phyloP scores from a whole-genome alignment of 2,888 invertebrate species.

The Eupithecia subumbrata region DNA sequence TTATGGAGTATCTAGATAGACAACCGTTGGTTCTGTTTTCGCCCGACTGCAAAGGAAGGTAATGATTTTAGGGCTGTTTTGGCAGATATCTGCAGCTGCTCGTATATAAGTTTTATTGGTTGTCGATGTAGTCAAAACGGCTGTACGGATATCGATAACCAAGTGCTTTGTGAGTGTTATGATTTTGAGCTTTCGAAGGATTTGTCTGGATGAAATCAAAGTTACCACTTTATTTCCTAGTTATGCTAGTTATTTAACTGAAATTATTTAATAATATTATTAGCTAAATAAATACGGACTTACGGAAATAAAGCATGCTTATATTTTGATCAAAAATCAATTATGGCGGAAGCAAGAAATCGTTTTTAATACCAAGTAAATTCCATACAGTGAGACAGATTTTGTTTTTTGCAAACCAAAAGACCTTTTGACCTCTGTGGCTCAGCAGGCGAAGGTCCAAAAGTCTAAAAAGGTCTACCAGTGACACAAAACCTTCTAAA shows the following conservation, averaged over 20 bases:
- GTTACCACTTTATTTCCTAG: too few relatives aligned
- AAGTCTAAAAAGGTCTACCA: background rate
- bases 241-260: too few relatives aligned
- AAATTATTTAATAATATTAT: too few relatives aligned
- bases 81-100: too few relatives aligned
- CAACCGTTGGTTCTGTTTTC: background rate
- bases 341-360: background rate
- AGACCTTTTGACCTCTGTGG: background rate
- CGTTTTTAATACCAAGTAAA: background rate
- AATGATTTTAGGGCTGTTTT: background rate
- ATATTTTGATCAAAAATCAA: too few relatives aligned
- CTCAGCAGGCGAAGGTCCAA: background rate
- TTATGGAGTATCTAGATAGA: constrained; percentile 4
- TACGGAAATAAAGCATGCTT: too few relatives aligned
- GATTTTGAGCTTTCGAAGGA: background rate
- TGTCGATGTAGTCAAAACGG: background rate
- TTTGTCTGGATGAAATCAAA: background rate
- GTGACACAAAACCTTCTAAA: background rate
- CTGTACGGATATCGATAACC: background rate
- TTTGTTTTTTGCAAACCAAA: background rate
- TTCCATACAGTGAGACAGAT: background rate
- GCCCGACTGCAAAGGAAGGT: background rate
- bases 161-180: background rate
- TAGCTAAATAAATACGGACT: too few relatives aligned
- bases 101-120: background rate